phyloP scores from a whole-genome alignment of 2,113 vertebrate genomes.

The Calypte anna region DNA sequence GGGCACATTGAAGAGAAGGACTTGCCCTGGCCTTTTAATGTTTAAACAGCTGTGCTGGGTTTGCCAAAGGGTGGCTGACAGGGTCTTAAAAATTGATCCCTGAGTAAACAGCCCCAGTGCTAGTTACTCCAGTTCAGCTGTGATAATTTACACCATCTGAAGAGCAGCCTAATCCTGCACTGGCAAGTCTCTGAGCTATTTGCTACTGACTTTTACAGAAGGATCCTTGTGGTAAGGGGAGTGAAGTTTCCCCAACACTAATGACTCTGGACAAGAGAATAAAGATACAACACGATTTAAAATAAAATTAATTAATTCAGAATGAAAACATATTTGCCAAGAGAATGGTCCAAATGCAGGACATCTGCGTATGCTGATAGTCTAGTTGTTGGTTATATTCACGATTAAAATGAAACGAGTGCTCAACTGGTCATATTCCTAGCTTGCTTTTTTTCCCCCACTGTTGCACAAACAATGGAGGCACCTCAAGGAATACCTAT shows the following conservation, averaged over 20 bases:
- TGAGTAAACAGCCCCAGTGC: neutral
- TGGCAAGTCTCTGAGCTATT: neutral
- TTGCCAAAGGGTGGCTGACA: neutral
- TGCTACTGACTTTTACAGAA: neutral
- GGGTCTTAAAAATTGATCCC: constrained; percentile 23
- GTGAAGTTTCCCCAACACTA: neutral
- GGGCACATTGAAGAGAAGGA: neutral
- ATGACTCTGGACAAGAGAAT: neutral
- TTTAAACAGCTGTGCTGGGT: constrained; percentile 38
- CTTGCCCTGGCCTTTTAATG: neutral
- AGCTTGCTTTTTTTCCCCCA: neutral
- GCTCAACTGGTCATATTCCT: neutral
- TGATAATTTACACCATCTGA: constrained; percentile 21
- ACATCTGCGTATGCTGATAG: neutral
- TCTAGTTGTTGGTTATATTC: neutral
- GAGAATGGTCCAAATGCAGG: neutral
- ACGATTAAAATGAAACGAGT: neutral
- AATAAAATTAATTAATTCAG: neutral
- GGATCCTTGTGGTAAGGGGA: neutral
- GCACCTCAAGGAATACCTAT: neutral
- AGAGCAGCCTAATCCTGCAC: neutral
- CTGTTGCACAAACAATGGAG: neutral
- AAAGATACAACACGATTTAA: neutral
- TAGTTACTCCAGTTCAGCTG: constrained; percentile 32
- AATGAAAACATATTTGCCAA: neutral